Percentiles rank a stretch among this genome's conserved stretches.
These are phyloP conservation scores for Steromphala cineraria DNA, from an alignment of 2,888 invertebrate species.

Conservation along the genomic window DNA sequence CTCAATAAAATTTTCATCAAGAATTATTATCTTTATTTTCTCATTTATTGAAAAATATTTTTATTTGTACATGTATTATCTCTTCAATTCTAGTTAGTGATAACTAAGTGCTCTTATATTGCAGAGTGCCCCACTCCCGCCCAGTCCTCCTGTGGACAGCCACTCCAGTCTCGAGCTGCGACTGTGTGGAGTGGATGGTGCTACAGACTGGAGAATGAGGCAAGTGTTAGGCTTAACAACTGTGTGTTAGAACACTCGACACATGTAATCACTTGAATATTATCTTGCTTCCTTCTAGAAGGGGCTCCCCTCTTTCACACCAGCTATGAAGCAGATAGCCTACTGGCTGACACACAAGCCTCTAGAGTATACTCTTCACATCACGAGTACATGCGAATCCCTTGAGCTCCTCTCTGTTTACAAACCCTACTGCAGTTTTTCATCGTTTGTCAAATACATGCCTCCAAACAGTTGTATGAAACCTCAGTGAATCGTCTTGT, in stretches of 20 bases:
- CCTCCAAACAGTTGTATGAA: background rate
- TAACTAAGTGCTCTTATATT: too few species aligned
- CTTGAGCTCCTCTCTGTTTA: background rate
- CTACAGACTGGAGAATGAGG: background rate
- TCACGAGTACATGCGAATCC: background rate
- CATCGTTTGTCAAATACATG: background rate
- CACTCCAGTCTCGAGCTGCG: too few species aligned
- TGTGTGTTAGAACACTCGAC: background rate
- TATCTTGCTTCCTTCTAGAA: background rate
- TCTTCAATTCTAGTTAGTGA: too few species aligned
- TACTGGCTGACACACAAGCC: background rate
- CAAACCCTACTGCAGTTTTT: background rate
- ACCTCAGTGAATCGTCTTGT: background rate
- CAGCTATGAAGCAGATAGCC: background rate
- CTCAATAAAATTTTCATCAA: too few species aligned
- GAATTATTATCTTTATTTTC: too few species aligned
- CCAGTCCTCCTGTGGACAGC: too few species aligned
- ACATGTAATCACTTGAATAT: conserved; percentile 1
- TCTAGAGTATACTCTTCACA: background rate
- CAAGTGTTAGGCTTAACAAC: background rate
- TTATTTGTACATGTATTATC: too few species aligned
- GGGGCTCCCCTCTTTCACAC: background rate
- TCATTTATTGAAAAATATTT: too few species aligned
- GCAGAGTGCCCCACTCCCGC: too few species aligned
- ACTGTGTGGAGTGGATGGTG: too few species aligned